Conservation (phyloP, 2,113 vertebrate genomes). For the Corythaixoides concolor region DNA sequence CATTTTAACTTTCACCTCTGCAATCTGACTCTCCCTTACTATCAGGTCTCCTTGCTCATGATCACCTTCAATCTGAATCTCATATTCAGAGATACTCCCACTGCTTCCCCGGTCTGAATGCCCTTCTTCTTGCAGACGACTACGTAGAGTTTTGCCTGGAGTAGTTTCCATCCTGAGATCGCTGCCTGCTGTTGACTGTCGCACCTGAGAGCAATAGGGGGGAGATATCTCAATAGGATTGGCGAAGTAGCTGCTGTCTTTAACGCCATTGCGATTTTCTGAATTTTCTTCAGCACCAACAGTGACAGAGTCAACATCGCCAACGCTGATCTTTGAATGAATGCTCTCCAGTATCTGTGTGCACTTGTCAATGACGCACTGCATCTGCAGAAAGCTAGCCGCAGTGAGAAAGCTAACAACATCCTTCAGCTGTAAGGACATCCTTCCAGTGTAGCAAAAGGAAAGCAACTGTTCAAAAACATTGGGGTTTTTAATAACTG, state of each 20-base stretch:
- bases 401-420: conserved; percentile 97
- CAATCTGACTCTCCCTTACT: conserved; percentile 88
- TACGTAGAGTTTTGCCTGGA: conserved; percentile 75
- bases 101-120: conserved; percentile 95
- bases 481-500: conserved; percentile 95
- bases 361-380: conserved; percentile 97
- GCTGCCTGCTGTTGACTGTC: conserved; percentile 69
- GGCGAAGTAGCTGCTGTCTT: conserved; percentile 89
- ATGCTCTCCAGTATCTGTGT: conserved; percentile 97
- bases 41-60: conserved; percentile 89
- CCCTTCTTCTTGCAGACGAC: conserved; percentile 87
- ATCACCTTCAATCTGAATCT: conserved; percentile 91
- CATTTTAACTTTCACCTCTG: conserved; percentile 93
- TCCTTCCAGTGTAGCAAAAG: conserved; percentile 98
- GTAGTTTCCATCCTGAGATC: conserved; percentile 81
- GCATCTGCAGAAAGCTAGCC: conserved; percentile 99
- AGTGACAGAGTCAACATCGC: conserved; percentile 80
- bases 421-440: conserved; percentile 95
- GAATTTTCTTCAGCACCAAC: conserved; percentile 82
- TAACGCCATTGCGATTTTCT: conserved; percentile 85
- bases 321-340: conserved; percentile 94
- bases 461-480: conserved; percentile 97
- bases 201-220: conserved; percentile 88
- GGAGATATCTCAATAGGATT: conserved; percentile 97
- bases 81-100: conserved; percentile 92